Percentiles rank a stretch among this genome's conserved stretches.
phyloP scores from a whole-genome alignment of 2,113 vertebrate genomes.

The Caracal caracal region DNA sequence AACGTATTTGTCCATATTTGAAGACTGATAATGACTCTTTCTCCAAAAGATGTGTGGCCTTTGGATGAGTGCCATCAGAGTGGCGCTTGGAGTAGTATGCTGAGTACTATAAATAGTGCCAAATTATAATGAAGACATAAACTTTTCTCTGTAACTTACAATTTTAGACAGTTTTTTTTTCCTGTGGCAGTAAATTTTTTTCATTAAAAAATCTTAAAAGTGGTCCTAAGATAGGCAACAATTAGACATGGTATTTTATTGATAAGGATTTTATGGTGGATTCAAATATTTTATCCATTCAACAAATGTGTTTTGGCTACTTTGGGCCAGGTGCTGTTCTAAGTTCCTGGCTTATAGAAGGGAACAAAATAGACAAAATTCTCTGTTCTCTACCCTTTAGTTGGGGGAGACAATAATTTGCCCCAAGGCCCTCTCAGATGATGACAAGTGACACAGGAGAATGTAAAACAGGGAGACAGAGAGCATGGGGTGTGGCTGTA shows the following conservation, averaged over 20 bases:
- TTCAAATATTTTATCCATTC: background rate
- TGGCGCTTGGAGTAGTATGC: background rate
- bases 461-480: background rate
- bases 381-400: background rate
- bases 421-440: background rate
- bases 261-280: background rate
- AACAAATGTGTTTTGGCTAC: background rate
- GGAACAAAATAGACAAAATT: background rate
- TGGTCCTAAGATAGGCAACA: background rate
- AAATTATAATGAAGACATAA: background rate
- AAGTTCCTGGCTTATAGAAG: background rate
- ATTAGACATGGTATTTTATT: background rate
- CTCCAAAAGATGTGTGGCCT: background rate
- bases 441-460: background rate
- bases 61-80: background rate
- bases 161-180: background rate
- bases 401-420: background rate
- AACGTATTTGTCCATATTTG: background rate
- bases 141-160: background rate
- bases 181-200: background rate
- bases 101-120: background rate
- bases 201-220: background rate
- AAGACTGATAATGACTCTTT: background rate
- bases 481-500: background rate
- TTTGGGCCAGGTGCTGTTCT: background rate